phyloP scores from a whole-genome alignment of 2,113 vertebrate genomes.

The Sinocyclocheilus maitianheensis region DNA sequence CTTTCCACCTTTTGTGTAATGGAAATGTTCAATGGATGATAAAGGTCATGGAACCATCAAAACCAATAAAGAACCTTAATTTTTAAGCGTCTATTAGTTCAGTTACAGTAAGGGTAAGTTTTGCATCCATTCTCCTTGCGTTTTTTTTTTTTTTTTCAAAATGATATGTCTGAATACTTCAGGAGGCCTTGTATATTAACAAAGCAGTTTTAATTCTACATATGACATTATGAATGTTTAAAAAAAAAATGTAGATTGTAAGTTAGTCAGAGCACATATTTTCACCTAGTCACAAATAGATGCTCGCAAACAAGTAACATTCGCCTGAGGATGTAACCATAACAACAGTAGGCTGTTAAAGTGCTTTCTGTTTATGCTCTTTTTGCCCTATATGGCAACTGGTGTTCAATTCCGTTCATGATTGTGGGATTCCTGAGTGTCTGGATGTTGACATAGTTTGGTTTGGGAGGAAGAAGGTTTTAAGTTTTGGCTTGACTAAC shows the following conservation, averaged over 20 bases:
- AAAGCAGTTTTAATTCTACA: no score
- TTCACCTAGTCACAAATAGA: background rate
- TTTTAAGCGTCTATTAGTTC: no score
- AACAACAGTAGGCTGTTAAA: slow-evolving; percentile 8
- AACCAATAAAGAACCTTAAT: no score
- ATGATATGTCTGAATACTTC: no score
- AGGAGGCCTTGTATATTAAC: background rate
- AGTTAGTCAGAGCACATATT: slow-evolving; percentile 2
- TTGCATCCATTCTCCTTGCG: no score
- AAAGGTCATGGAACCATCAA: no score
- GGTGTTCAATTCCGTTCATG: background rate
- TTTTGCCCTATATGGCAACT: background rate
- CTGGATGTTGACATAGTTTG: background rate
- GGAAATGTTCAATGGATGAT: no score
- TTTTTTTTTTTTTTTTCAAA: no score
- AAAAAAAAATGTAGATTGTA: no score
- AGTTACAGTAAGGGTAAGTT: no score
- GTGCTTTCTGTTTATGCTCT: background rate
- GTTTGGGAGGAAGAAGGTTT: background rate
- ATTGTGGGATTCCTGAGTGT: background rate
- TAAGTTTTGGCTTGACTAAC: background rate
- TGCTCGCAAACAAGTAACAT: background rate
- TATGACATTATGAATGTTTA: background rate
- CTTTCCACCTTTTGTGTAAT: no score
- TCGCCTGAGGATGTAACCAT: background rate